Evolutionary conservation across 1,140 invertebrate species (phyloP).

Genomic region (Brachionus calyciflorus): DNA sequence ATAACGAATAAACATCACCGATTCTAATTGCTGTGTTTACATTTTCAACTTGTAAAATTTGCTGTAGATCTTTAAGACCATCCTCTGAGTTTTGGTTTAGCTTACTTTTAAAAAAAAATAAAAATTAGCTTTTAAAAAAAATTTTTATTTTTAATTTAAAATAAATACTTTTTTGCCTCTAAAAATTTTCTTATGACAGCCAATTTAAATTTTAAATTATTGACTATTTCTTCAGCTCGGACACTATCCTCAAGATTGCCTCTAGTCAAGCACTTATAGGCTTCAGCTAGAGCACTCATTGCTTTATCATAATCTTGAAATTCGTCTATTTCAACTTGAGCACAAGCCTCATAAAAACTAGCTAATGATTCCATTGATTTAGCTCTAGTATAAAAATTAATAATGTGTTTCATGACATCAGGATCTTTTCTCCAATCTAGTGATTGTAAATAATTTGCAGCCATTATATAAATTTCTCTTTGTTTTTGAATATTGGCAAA

Average conservation of each 20-base stretch:
- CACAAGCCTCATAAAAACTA: conserved; percentile 90
- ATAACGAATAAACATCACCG: conserved; percentile 66
- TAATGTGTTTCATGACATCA: conserved; percentile 83
- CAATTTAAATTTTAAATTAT: conserved; percentile 35
- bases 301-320: conserved; percentile 93
- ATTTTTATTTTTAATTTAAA: background rate
- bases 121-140: background rate
- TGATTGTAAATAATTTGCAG: conserved; percentile 91
- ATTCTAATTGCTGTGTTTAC: conserved; percentile 62
- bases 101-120: conserved; percentile 22
- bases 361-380: conserved; percentile 82
- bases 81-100: conserved; percentile 59
- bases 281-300: conserved; percentile 81
- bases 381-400: conserved; percentile 88
- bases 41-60: conserved; percentile 61
- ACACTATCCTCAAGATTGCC: conserved; percentile 33
- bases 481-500: conserved; percentile 91
- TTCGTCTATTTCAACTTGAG: conserved; percentile 78
- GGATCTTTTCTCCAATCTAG: conserved; percentile 85
- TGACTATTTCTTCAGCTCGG: conserved; percentile 43
- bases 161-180: conserved; percentile 42
- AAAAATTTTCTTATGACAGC: conserved; percentile 39
- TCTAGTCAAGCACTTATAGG: conserved; percentile 38
- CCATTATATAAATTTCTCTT: conserved; percentile 83
- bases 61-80: conserved; percentile 64